Evolutionary conservation across 2,888 invertebrate genomes (phyloP).

Genomic region (Caradrina kadenii): DNA sequence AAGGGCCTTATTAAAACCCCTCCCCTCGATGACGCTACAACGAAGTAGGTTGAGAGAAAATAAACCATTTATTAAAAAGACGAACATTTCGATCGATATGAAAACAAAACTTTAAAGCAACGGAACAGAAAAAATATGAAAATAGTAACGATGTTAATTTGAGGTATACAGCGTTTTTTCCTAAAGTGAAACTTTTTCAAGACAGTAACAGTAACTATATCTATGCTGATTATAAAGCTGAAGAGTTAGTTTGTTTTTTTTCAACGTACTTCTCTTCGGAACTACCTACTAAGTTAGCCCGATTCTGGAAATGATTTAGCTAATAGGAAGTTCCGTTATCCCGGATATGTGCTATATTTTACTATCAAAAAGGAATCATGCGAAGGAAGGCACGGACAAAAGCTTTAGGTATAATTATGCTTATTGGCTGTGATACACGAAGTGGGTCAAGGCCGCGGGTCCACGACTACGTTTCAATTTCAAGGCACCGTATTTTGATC

Average conservation of each 20-base stretch:
- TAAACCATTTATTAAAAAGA: conserved; percentile 35
- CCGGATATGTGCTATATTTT: background rate
- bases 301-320: too few relatives aligned
- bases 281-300: too few relatives aligned
- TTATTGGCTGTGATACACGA: conserved; percentile 54
- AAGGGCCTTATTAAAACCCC: conserved; percentile 69
- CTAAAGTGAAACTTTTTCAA: background rate
- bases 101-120: conserved; percentile 13
- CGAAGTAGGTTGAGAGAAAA: conserved; percentile 43
- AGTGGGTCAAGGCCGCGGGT: conserved; percentile 70
- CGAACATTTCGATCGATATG: conserved; percentile 12
- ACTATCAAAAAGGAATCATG: too few relatives aligned
- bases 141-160: background rate
- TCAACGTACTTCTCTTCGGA: too few relatives aligned
- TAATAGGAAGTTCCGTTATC: too few relatives aligned
- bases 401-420: conserved; percentile 5
- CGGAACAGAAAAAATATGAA: background rate
- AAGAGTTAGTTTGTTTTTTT: too few relatives aligned
- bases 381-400: too few relatives aligned
- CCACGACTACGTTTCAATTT: conserved; percentile 58
- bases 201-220: conserved; percentile 33
- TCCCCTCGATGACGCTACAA: conserved; percentile 57
- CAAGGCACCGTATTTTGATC: conserved; percentile 62
- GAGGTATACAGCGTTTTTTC: background rate
- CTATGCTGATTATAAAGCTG: too few relatives aligned